Conservation (phyloP, 1,140 invertebrate genomes). For the Monochamus saltuarius region DNA sequence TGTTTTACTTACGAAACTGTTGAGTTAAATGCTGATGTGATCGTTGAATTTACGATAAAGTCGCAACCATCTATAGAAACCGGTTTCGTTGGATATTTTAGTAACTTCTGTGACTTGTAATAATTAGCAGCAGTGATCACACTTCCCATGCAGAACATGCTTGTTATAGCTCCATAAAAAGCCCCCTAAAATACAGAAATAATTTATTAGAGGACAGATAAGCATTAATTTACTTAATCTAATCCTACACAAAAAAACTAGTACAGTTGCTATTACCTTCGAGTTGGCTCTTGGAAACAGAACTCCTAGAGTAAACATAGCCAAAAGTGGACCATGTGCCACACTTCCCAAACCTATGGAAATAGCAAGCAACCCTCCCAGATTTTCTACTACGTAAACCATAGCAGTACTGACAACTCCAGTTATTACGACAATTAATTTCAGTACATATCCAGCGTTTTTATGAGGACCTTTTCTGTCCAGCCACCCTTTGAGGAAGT, state of each 20-base stretch:
- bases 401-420: constrained; percentile 60
- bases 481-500: constrained; percentile 57
- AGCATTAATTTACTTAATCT: not conserved
- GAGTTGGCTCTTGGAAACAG: constrained; percentile 64
- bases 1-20: constrained; percentile 3
- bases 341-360: constrained; percentile 64
- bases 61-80: constrained; percentile 33
- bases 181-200: constrained; percentile 33
- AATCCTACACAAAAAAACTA: not conserved
- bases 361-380: constrained; percentile 63
- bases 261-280: constrained; percentile 37
- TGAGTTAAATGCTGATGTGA: not conserved
- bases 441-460: constrained; percentile 55
- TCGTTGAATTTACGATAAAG: constrained; percentile 11
- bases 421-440: constrained; percentile 60
- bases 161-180: constrained; percentile 30
- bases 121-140: constrained; percentile 31
- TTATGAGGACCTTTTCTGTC: constrained; percentile 52
- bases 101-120: constrained; percentile 30
- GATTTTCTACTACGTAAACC: constrained; percentile 62
- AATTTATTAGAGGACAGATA: not conserved
- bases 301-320: constrained; percentile 67
- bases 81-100: constrained; percentile 29
- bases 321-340: constrained; percentile 64
- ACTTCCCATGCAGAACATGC: constrained; percentile 20